Evolutionary conservation across 2,113 vertebrate genomes (phyloP).

Genomic region (Psettodes erumei): DNA sequence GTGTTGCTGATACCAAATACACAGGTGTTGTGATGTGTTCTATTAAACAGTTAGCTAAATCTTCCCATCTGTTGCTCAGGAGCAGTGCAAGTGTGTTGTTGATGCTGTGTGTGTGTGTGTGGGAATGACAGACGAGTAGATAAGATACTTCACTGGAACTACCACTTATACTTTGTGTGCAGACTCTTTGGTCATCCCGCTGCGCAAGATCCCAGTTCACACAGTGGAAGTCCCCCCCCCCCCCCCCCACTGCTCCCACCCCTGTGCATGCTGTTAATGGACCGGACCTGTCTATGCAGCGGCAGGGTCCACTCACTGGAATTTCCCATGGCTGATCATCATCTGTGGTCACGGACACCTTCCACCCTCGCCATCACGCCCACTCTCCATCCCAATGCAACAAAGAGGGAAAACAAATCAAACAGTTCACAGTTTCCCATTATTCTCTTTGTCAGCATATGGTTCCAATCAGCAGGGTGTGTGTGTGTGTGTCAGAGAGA

Average conservation of each 20-base stretch:
- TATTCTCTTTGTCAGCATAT: slow-evolving; percentile 87
- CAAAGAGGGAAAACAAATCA: slow-evolving; percentile 78
- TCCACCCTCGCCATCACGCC: slow-evolving; percentile 53
- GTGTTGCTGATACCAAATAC: background rate
- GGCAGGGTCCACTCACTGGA: slow-evolving; percentile 45
- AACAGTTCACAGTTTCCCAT: slow-evolving; percentile 84
- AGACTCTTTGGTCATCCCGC: slow-evolving; percentile 22
- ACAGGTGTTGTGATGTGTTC: slow-evolving; percentile 42
- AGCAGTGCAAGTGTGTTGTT: slow-evolving; percentile 9
- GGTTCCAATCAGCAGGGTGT: slow-evolving; percentile 88
- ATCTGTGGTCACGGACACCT: slow-evolving; percentile 69
- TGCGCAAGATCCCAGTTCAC: slow-evolving; percentile 43
- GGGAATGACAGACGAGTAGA: background rate
- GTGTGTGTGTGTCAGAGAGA: slow-evolving; percentile 40
- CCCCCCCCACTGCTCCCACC: slow-evolving; percentile 14
- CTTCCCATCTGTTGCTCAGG: slow-evolving; percentile 19
- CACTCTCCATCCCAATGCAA: slow-evolving; percentile 59
- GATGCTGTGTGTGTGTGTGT: slow-evolving; percentile 18
- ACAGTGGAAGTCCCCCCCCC: slow-evolving; percentile 52
- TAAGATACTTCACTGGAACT: background rate
- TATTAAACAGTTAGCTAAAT: slow-evolving; percentile 70
- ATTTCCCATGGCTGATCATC: slow-evolving; percentile 79
- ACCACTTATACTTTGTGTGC: slow-evolving; percentile 4
- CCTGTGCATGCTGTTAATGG: slow-evolving; percentile 56
- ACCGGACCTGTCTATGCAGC: slow-evolving; percentile 56